Evolutionary conservation across 1,140 invertebrate species (phyloP).

Genomic region (Eciton burchellii): DNA sequence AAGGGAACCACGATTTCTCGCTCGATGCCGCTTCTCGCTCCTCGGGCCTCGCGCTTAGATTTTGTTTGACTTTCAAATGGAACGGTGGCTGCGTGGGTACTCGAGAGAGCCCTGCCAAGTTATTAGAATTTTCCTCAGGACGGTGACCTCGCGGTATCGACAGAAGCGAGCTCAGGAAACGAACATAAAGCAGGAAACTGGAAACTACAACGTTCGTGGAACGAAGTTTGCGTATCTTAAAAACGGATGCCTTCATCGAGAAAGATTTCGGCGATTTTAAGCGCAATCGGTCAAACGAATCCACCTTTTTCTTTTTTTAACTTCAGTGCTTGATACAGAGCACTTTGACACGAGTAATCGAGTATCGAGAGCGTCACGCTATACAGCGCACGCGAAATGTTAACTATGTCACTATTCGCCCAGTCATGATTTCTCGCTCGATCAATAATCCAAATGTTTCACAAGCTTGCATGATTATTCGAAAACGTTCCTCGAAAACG

Average conservation of each 20-base stretch:
- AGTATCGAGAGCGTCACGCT: not conserved
- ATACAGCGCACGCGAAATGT: not conserved
- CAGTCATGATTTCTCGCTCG: slow-evolving; percentile 4
- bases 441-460: not conserved
- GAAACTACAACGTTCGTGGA: not conserved
- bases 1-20: slow-evolving; percentile 19
- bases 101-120: slow-evolving; percentile 20
- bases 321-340: too few species aligned
- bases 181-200: not conserved
- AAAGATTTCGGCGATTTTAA: not conserved
- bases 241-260: slow-evolving; percentile 13
- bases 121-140: slow-evolving; percentile 58
- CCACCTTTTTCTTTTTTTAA: too few species aligned
- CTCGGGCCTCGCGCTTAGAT: slow-evolving; percentile 39
- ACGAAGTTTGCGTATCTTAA: not conserved
- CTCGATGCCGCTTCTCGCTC: not conserved
- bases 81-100: slow-evolving; percentile 21
- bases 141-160: not conserved
- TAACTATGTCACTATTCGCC: slow-evolving; percentile 12
- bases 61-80: slow-evolving; percentile 77
- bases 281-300: too few species aligned
- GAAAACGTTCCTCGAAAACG: not conserved
- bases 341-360: too few species aligned
- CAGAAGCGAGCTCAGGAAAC: too few species aligned
- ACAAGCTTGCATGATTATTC: slow-evolving; percentile 18